Evolutionary conservation across 2,888 invertebrate species (phyloP), one percentile per base, ranked within the genome.

Genomic region (Drosophila fulvimacula): DNA sequence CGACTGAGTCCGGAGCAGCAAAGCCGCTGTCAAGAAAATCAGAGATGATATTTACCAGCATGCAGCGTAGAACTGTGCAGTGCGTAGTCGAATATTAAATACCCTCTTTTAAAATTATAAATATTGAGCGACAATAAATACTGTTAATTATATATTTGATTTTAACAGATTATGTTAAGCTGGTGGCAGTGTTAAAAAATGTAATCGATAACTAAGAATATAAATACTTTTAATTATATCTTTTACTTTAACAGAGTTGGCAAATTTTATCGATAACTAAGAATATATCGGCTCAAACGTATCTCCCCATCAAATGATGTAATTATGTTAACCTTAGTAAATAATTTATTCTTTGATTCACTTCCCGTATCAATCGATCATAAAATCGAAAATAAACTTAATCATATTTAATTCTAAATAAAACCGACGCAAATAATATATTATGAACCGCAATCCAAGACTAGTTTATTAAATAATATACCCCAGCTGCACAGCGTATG

Each of bases 1-100:
- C 71, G 69, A 73, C 41, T 82, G 72, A 59, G 42, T 63, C 51
- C 56, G 55, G n/a, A 60, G 55, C 77, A 58, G 57, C 41, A 62
- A 58, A 56, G 38, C 17, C 57, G 67, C 61, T 79, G 75, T 75
- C 73, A 71, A 59, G 75, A 60, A 80, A 82, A 80, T 80, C 86
- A 82, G 69, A 85, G 72, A 73, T 79, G 73, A 71, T 69, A 73
- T 85, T 83, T 85, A 88, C 77, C 81, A 70, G 55, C 48, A 42
- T 63, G 49, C 36, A 52, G 44, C 13, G 48, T 44, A 74, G 68
- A 48, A 15, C 1, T 17, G 5, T 3, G 1, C 5, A 10, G 30
- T 3, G 49, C 5, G n/a, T 53, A 21, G 9, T 3, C 39, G 30
- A 44, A 55, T 6, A 3, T 3, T 1, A 44, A 13, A 55, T 68